A percentile compares a stretch with the other conserved stretches of the same genome.
Evolutionary conservation across 2,888 invertebrate genomes (phyloP).

Genomic region (Imbricaverruca yamaguchii): DNA sequence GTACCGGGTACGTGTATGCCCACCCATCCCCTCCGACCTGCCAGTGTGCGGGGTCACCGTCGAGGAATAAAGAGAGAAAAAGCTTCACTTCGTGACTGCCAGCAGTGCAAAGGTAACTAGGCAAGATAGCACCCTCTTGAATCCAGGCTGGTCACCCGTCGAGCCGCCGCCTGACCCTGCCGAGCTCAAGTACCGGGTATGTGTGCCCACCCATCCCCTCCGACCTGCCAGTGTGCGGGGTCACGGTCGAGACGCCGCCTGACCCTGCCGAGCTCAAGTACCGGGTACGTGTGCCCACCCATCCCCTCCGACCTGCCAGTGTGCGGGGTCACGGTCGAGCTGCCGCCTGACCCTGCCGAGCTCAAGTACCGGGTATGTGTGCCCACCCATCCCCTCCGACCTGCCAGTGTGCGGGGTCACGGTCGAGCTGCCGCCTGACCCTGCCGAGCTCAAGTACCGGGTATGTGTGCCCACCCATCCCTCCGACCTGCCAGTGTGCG

Average conservation of each 20-base stretch:
- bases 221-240: not conserved
- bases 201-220: not conserved
- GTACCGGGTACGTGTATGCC: too few species aligned
- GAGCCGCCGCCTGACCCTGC: not conserved
- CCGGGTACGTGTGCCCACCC: not conserved
- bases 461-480: not conserved
- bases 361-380: not conserved
- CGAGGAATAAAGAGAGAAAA: too few species aligned
- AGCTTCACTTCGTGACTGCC: too few species aligned
- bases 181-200: conserved; percentile 10
- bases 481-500: not conserved
- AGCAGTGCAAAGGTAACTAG: too few species aligned
- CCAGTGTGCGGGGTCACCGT: too few species aligned
- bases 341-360: not conserved
- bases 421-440: not conserved
- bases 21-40: too few species aligned
- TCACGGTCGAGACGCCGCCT: not conserved
- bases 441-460: conserved; percentile 9
- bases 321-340: not conserved
- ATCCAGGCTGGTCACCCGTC: too few species aligned
- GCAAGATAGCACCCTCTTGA: too few species aligned
- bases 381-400: too few species aligned
- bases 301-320: not conserved
- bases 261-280: conserved; percentile 10
- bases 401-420: not conserved